A percentile compares a stretch with the other conserved stretches of the same genome.
Conservation (phyloP, 1,140 invertebrate genomes). For the Octopus bimaculoides region DNA sequence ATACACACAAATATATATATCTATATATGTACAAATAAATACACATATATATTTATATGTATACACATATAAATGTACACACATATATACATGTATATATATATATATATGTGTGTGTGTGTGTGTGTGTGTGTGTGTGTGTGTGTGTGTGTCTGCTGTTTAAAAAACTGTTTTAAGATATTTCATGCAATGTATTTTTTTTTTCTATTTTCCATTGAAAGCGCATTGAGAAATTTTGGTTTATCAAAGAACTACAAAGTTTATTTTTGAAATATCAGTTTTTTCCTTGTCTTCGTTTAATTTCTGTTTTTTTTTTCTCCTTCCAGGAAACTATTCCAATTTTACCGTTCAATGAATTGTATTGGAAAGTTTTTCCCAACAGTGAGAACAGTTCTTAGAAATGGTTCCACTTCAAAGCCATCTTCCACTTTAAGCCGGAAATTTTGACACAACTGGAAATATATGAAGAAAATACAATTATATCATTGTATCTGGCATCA, state of each 20-base stretch:
- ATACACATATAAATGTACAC: too few species aligned
- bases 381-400: slow-evolving; percentile 4
- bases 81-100: too few species aligned
- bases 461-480: neutral
- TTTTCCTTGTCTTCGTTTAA: neutral
- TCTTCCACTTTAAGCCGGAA: neutral
- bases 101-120: too few species aligned
- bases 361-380: neutral
- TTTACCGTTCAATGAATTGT: slow-evolving; percentile 3
- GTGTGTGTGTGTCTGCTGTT: neutral
- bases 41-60: too few species aligned
- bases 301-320: neutral
- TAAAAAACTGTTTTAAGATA: neutral
- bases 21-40: too few species aligned
- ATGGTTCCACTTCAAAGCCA: neutral
- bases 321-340: neutral
- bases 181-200: neutral
- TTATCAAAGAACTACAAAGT: neutral
- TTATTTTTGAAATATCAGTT: neutral
- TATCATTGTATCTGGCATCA: neutral
- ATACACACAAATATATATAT: too few species aligned
- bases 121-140: too few species aligned
- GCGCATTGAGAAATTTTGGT: neutral
- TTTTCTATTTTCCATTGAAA: neutral
- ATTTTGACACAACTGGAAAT: neutral